Percentiles rank a stretch among this genome's conserved stretches.
Evolutionary conservation across 1,140 invertebrate species (phyloP).

Genomic region (Diorhabda sublineata): DNA sequence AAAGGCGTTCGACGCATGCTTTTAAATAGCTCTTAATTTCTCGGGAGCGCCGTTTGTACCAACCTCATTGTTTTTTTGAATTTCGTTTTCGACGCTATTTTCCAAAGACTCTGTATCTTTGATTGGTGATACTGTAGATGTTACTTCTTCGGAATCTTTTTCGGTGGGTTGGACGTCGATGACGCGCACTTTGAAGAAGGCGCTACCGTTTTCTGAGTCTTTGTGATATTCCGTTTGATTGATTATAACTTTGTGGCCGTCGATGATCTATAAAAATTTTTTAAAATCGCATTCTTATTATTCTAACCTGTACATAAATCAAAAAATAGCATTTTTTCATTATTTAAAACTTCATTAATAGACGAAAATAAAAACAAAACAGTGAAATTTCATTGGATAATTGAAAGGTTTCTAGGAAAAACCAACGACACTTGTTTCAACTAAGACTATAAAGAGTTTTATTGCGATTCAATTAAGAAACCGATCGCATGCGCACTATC

Average conservation of each 20-base stretch:
- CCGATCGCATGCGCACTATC: too few species aligned
- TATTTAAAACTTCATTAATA: too few species aligned
- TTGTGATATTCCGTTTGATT: conserved; percentile 55
- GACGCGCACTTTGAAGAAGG: conserved; percentile 50
- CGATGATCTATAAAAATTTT: conserved; percentile 48
- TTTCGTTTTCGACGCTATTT: conserved; percentile 39
- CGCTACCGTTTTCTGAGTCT: conserved; percentile 45
- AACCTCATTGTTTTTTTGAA: conserved; percentile 41
- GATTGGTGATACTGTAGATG: conserved; percentile 9
- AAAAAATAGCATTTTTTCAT: too few species aligned
- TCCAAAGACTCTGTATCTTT: conserved; percentile 36
- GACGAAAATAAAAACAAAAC: too few species aligned
- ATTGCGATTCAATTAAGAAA: too few species aligned
- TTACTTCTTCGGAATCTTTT: conserved; percentile 27
- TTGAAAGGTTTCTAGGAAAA: too few species aligned
- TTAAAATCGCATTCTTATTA: too few species aligned
- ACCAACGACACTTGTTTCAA: too few species aligned
- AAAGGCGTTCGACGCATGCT: not conserved
- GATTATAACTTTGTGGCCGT: conserved; percentile 55
- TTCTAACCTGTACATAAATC: too few species aligned
- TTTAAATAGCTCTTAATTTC: conserved; percentile 34
- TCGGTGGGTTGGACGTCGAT: conserved; percentile 52
- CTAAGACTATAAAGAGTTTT: too few species aligned
- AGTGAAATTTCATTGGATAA: too few species aligned
- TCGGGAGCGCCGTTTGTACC: conserved; percentile 36